Conservation (phyloP, 2,888 invertebrate genomes). For the Ceratothoa steindachneri region DNA sequence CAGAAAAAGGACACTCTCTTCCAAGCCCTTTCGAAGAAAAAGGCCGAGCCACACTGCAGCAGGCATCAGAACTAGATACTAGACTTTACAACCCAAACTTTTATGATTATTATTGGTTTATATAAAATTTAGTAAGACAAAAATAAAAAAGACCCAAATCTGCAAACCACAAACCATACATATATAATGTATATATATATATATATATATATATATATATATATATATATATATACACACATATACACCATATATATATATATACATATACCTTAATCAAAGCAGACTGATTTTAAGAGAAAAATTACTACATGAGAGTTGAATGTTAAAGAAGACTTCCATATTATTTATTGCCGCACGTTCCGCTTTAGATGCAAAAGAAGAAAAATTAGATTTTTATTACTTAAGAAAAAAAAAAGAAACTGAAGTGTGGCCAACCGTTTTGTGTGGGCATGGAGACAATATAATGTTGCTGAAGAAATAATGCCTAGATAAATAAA, state of each 20-base stretch:
- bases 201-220: conserved; percentile 13
- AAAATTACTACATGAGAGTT: neutral
- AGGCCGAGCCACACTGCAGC: conserved; percentile 10
- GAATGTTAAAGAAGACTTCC: neutral
- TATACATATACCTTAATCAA: neutral
- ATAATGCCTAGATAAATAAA: conserved; percentile 7
- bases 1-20: neutral
- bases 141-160: conserved; percentile 7
- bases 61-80: neutral
- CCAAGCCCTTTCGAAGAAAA: conserved; percentile 9
- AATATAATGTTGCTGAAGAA: neutral
- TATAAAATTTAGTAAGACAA: conserved; percentile 1
- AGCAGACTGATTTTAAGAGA: neutral
- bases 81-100: neutral
- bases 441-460: neutral
- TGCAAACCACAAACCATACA: conserved; percentile 7
- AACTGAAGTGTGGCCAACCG: conserved; percentile 19
- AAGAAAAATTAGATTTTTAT: conserved; percentile 22
- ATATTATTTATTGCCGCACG: conserved; percentile 5
- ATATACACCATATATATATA: conserved; percentile 7
- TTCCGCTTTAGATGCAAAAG: conserved; percentile 4
- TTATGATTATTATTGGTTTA: neutral
- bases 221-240: conserved; percentile 3
- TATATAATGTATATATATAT: conserved; percentile 1
- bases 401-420: conserved; percentile 42